phyloP scores from a whole-genome alignment of 2,888 invertebrate species.

The Sepiola atlantica region DNA sequence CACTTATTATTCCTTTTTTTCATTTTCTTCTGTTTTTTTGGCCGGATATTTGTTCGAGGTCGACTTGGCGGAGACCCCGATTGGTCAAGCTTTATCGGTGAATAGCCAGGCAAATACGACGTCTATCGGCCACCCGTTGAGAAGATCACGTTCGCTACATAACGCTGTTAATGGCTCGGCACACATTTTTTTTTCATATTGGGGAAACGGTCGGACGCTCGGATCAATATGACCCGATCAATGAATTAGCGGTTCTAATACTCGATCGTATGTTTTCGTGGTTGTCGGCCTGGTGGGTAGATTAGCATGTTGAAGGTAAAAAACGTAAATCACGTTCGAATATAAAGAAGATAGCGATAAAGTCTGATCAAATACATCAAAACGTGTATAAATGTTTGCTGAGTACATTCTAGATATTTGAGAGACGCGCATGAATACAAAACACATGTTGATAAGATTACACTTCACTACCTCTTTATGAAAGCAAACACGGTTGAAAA shows the following conservation, averaged over 20 bases:
- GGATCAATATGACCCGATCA: neutral
- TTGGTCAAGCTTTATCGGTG: neutral
- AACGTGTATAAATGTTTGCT: too few relatives aligned
- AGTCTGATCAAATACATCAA: too few relatives aligned
- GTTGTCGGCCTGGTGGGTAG: neutral
- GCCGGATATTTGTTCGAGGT: neutral
- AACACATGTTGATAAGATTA: too few relatives aligned
- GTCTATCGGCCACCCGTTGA: slow-evolving; percentile 21
- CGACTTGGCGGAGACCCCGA: neutral
- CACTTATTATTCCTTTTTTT: neutral
- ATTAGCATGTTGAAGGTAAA: neutral
- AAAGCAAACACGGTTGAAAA: too few relatives aligned
- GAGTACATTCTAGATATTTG: too few relatives aligned
- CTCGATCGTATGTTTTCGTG: neutral
- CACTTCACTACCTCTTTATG: too few relatives aligned
- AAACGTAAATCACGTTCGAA: too few relatives aligned
- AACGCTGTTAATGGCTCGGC: neutral
- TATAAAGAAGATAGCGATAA: too few relatives aligned
- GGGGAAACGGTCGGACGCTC: neutral
- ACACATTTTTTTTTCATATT: neutral
- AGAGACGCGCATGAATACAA: too few relatives aligned
- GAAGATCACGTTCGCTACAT: slow-evolving; percentile 12
- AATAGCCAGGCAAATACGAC: slow-evolving; percentile 6
- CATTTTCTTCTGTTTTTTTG: neutral
- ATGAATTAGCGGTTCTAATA: neutral